Evolutionary conservation across 2,888 invertebrate species (phyloP).

Genomic region (Rhamnusium bicolor): DNA sequence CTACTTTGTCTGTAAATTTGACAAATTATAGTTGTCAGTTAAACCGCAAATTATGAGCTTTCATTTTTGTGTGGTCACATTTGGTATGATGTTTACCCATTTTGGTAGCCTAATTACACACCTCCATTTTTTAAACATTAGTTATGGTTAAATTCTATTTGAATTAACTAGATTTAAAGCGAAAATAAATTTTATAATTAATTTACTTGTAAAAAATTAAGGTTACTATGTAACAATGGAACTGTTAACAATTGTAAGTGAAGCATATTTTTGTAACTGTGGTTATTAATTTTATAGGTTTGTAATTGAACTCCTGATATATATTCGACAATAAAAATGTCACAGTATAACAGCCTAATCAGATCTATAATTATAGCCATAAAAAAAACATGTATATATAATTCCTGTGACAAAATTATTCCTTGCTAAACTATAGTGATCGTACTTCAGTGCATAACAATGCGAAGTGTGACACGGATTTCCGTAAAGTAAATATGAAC

Average conservation of each 20-base stretch:
- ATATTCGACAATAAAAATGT: too few relatives aligned
- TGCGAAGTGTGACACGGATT: neutral
- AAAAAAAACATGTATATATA: too few relatives aligned
- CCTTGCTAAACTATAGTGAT: neutral
- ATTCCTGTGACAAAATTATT: neutral
- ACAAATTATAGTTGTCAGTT: constrained; percentile 13
- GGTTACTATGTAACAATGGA: neutral
- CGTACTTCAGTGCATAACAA: neutral
- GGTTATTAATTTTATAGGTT: too few relatives aligned
- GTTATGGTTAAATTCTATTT: constrained; percentile 13
- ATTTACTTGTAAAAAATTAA: neutral
- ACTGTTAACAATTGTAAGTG: neutral
- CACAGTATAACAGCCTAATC: too few relatives aligned
- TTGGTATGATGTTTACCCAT: neutral
- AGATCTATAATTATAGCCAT: too few relatives aligned
- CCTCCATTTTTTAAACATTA: neutral
- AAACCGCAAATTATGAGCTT: constrained; percentile 3
- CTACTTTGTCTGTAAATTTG: neutral
- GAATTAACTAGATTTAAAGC: neutral
- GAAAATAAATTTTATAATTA: neutral
- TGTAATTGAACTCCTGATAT: too few relatives aligned
- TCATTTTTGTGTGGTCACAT: constrained; percentile 7
- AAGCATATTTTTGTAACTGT: neutral
- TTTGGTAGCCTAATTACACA: neutral
- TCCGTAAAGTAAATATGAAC: constrained; percentile 2